Conservation (phyloP, 2,797 vertebrate species). For the Ammospiza maritima region DNA sequence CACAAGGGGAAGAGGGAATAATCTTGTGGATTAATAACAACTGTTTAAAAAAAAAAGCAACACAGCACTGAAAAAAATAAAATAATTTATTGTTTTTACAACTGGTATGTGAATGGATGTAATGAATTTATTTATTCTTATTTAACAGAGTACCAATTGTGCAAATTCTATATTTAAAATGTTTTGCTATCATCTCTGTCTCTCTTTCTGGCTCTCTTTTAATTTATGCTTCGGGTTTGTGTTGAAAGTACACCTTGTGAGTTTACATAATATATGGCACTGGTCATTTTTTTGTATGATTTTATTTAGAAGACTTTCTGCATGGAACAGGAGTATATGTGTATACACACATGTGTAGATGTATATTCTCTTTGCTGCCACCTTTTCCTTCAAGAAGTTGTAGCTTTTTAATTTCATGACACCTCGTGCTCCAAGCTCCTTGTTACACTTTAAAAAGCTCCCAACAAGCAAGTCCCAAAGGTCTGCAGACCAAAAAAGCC, state of each 20-base stretch:
- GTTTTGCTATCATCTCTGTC: conserved; percentile 79
- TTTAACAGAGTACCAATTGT: conserved; percentile 92
- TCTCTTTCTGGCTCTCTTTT: conserved; percentile 70
- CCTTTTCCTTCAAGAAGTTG: conserved; percentile 28
- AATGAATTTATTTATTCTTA: conserved; percentile 98
- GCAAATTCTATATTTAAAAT: conserved; percentile 89
- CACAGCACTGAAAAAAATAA: conserved; percentile 93
- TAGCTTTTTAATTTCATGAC: conserved; percentile 13
- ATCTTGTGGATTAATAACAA: conserved; percentile 69
- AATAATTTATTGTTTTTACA: conserved; percentile 99
- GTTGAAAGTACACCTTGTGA: conserved; percentile 78
- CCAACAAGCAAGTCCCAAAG: background rate
- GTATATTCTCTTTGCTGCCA: conserved; percentile 50
- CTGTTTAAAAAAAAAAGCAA: conserved; percentile 72
- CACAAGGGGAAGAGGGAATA: conserved; percentile 41
- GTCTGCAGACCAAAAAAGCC: background rate
- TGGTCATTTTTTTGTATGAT: conserved; percentile 72
- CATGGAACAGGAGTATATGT: conserved; percentile 57
- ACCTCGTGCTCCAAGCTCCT: background rate
- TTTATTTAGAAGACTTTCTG: conserved; percentile 72
- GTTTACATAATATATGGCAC: conserved; percentile 80
- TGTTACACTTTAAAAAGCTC: background rate
- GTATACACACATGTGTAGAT: conserved; percentile 50
- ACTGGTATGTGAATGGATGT: conserved; percentile 91
- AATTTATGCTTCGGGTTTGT: conserved; percentile 81